Evolutionary conservation across 2,888 invertebrate species (phyloP).

Genomic region (Mesoligia furuncula): DNA sequence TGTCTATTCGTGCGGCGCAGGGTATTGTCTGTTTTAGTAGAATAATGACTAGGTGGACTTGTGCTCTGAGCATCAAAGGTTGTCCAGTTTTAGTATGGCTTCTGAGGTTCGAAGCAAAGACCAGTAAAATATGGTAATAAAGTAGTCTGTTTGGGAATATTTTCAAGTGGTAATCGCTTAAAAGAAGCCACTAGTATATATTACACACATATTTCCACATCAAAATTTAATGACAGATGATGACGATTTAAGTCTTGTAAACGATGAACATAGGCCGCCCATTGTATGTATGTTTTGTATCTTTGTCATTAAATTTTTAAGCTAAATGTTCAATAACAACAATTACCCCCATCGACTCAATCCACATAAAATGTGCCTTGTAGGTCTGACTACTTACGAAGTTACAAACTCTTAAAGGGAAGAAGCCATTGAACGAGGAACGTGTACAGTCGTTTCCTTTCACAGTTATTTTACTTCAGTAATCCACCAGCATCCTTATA

Average conservation of each 20-base stretch:
- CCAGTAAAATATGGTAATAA: neutral
- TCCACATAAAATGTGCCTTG: neutral
- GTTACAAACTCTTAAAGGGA: neutral
- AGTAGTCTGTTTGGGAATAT: neutral
- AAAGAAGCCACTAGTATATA: neutral
- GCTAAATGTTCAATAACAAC: neutral
- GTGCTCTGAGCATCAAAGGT: constrained; percentile 9
- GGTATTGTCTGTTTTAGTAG: constrained; percentile 7
- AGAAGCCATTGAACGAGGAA: neutral
- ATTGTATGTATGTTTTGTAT: too few relatives aligned
- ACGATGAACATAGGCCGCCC: neutral
- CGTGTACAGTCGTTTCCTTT: neutral
- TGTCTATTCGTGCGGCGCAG: neutral
- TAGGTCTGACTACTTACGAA: neutral
- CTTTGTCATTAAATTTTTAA: neutral
- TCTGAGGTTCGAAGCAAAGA: neutral
- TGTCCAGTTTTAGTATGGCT: neutral
- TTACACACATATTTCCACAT: neutral
- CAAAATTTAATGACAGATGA: neutral
- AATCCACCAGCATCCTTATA: too few relatives aligned
- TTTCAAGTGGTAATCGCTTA: too few relatives aligned
- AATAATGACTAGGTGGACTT: constrained; percentile 6
- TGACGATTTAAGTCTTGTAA: neutral
- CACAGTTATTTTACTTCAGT: neutral
- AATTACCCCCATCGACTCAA: neutral